Conservation (phyloP, 2,113 vertebrate species). For the Bostrychus sinensis region DNA sequence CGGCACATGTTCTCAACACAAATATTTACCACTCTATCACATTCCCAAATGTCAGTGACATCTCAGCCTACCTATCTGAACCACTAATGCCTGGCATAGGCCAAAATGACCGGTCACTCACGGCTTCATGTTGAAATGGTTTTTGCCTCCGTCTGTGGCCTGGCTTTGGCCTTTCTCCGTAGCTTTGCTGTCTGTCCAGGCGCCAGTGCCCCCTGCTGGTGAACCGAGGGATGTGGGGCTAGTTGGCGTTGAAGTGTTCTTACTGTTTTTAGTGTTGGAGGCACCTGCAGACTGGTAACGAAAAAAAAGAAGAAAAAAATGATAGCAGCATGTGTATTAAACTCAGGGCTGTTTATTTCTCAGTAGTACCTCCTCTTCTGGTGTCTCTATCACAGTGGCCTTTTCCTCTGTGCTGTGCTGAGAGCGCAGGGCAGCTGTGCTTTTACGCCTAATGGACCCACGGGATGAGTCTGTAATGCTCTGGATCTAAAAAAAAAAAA, state of each 20-base stretch:
- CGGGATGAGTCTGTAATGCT: conserved; percentile 96
- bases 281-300: conserved; percentile 65
- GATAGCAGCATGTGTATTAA: conserved; percentile 4
- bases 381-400: conserved; percentile 82
- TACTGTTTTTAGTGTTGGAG: conserved; percentile 79
- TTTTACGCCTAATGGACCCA: conserved; percentile 94
- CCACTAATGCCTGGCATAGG: neutral
- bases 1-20: neutral
- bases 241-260: conserved; percentile 84
- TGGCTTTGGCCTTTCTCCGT: conserved; percentile 82
- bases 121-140: conserved; percentile 98
- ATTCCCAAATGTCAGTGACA: no score
- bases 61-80: neutral
- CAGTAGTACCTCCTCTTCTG: conserved; percentile 90
- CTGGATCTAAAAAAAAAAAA: conserved; percentile 87
- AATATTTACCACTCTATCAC: conserved; percentile 32
- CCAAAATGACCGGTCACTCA: conserved; percentile 71
- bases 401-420: conserved; percentile 84
- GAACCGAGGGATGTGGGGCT: conserved; percentile 83
- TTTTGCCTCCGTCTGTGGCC: conserved; percentile 85
- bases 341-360: no score
- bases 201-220: conserved; percentile 78
- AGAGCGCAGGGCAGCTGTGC: conserved; percentile 77
- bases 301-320: neutral
- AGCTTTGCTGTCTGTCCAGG: conserved; percentile 82